Conservation (phyloP, 2,797 vertebrate species). For the Channallabes apus region DNA sequence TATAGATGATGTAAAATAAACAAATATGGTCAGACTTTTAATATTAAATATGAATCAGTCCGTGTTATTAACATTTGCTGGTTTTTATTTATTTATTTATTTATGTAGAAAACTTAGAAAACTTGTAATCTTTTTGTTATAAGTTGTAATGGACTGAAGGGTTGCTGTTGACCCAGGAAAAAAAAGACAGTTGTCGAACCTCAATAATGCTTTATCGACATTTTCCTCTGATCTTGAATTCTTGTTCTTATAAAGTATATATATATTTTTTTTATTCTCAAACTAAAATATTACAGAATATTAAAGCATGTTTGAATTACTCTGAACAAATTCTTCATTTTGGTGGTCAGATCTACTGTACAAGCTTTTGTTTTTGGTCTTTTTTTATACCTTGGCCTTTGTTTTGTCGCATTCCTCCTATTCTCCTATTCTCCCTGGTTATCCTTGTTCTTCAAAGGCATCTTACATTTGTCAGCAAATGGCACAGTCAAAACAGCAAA, state of each 20-base stretch:
- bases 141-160: neutral
- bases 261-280: neutral
- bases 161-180: neutral
- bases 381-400: conserved; percentile 23
- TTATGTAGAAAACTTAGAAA: too few species aligned
- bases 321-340: neutral
- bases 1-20: too few species aligned
- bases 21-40: too few species aligned
- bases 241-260: neutral
- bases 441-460: neutral
- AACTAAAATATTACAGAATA: too few species aligned
- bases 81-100: neutral
- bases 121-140: neutral
- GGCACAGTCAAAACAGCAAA: conserved; percentile 17
- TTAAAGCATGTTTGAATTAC: neutral
- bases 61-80: neutral
- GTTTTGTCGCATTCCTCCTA: neutral
- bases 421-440: neutral
- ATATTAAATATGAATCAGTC: too few species aligned
- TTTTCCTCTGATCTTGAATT: neutral
- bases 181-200: neutral
- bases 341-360: too few species aligned
- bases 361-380: neutral
- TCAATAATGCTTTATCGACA: neutral
- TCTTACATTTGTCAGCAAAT: conserved; percentile 15